phyloP scores from a whole-genome alignment of 1,140 invertebrate genomes.

The Triops cancriformis region DNA sequence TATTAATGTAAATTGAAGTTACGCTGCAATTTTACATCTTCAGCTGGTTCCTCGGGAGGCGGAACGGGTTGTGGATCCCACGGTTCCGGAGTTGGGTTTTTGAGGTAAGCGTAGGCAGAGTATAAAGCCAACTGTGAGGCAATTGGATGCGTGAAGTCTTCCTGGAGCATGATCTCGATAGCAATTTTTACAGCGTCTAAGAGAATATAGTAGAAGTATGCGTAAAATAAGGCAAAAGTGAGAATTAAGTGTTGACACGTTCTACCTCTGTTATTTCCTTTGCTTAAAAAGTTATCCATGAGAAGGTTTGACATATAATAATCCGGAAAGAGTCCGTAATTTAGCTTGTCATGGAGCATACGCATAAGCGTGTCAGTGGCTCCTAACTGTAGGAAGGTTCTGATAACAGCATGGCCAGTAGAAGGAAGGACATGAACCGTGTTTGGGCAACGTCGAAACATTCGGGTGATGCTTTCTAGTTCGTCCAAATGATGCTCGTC shows the following conservation, averaged over 20 bases:
- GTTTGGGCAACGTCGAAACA: slow-evolving; percentile 57
- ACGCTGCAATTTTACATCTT: slow-evolving; percentile 33
- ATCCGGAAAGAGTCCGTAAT: slow-evolving; percentile 85
- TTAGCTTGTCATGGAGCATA: slow-evolving; percentile 67
- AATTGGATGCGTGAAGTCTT: slow-evolving; percentile 67
- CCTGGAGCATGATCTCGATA: slow-evolving; percentile 74
- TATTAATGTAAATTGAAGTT: slow-evolving; percentile 38
- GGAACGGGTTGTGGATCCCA: slow-evolving; percentile 40
- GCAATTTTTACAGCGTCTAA: slow-evolving; percentile 64
- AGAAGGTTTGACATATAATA: slow-evolving; percentile 65
- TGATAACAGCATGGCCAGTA: slow-evolving; percentile 67
- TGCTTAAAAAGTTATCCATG: slow-evolving; percentile 68
- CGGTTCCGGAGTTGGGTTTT: slow-evolving; percentile 42
- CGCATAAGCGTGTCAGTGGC: slow-evolving; percentile 54
- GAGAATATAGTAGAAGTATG: background rate
- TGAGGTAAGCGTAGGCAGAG: slow-evolving; percentile 65
- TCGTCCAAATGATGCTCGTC: slow-evolving; percentile 50
- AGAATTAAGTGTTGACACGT: slow-evolving; percentile 12
- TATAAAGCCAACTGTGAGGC: slow-evolving; percentile 59
- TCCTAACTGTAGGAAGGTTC: slow-evolving; percentile 52
- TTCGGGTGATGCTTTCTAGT: slow-evolving; percentile 56
- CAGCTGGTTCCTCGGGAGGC: slow-evolving; percentile 36
- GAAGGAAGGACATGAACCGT: slow-evolving; percentile 61
- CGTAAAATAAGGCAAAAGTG: background rate
- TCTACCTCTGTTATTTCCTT: slow-evolving; percentile 48